phyloP scores from a whole-genome alignment of 2,888 invertebrate species.

The Brenthis hecate region DNA sequence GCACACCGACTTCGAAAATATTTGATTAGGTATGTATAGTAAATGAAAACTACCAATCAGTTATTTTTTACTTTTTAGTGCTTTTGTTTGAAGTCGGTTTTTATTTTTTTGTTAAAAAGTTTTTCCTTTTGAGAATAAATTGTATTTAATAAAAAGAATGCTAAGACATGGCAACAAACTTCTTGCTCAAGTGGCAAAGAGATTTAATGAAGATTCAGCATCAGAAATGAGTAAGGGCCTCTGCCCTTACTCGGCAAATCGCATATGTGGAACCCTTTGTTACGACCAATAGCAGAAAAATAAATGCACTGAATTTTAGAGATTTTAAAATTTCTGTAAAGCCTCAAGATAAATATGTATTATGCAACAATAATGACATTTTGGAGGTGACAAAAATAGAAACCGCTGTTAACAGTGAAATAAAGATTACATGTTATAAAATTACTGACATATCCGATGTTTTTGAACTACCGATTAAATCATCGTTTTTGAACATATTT shows the following conservation, averaged over 20 bases:
- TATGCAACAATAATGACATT: not conserved
- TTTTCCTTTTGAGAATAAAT: conserved; percentile 39
- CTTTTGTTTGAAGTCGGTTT: too few relatives aligned
- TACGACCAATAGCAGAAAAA: not conserved
- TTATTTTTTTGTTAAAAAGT: too few relatives aligned
- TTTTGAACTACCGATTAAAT: conserved; percentile 4
- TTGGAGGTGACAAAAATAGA: not conserved
- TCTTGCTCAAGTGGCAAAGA: conserved; percentile 32
- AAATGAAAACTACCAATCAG: too few relatives aligned
- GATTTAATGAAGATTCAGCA: conserved; percentile 16
- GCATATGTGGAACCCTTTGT: conserved; percentile 2
- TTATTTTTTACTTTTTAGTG: too few relatives aligned
- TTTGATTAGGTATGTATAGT: too few relatives aligned
- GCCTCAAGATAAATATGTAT: too few relatives aligned
- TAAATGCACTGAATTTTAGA: not conserved
- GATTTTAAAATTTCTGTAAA: too few relatives aligned
- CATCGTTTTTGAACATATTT: conserved; percentile 12
- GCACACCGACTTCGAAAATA: too few relatives aligned
- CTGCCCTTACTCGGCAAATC: not conserved
- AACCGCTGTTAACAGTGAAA: not conserved
- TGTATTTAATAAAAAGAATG: conserved; percentile 31
- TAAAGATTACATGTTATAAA: not conserved
- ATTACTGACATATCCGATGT: conserved; percentile 2
- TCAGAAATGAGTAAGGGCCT: conserved; percentile 9
- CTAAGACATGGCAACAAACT: conserved; percentile 36